A percentile compares a stretch with the other conserved stretches of the same genome.
Conservation (phyloP, 2,888 invertebrate species). For the Ectemnius cavifrons region DNA sequence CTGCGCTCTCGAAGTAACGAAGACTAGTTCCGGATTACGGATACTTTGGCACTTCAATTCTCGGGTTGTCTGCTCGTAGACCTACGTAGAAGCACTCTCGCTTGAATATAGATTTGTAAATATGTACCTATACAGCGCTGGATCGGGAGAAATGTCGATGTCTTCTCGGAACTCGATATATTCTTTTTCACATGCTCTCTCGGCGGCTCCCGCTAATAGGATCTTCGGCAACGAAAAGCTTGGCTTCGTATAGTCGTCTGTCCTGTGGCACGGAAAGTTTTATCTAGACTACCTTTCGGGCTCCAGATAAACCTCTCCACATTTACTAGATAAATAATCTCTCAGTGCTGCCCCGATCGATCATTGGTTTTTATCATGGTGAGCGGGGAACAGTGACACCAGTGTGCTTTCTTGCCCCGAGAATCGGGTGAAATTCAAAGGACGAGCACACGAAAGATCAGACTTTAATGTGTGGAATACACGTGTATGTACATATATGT, state of each 20-base stretch:
- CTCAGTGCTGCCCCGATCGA: not conserved
- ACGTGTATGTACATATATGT: too few species aligned
- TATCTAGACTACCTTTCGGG: not conserved
- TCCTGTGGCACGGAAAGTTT: too few species aligned
- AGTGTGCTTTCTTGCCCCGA: too few species aligned
- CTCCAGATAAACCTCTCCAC: not conserved
- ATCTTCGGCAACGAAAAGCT: too few species aligned
- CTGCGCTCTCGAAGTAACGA: constrained; percentile 12
- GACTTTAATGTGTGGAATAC: not conserved
- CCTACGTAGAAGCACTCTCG: constrained; percentile 51
- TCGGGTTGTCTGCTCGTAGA: constrained; percentile 33
- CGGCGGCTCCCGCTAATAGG: not conserved
- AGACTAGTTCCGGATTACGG: constrained; percentile 3
- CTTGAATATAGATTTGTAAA: constrained; percentile 64
- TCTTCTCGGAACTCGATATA: constrained; percentile 30
- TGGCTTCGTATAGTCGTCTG: too few species aligned
- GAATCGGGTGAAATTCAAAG: too few species aligned
- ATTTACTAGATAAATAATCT: not conserved
- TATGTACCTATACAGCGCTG: constrained; percentile 43
- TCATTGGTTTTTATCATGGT: not conserved
- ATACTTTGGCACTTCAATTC: constrained; percentile 45
- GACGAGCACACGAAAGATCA: not conserved
- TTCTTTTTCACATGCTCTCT: constrained; percentile 22
- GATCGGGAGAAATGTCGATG: constrained; percentile 50
- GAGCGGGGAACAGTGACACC: too few species aligned